Percentiles rank a stretch among this genome's conserved stretches.
Evolutionary conservation across 2,113 vertebrate species (phyloP).

Genomic region (Macquaria australasica): DNA sequence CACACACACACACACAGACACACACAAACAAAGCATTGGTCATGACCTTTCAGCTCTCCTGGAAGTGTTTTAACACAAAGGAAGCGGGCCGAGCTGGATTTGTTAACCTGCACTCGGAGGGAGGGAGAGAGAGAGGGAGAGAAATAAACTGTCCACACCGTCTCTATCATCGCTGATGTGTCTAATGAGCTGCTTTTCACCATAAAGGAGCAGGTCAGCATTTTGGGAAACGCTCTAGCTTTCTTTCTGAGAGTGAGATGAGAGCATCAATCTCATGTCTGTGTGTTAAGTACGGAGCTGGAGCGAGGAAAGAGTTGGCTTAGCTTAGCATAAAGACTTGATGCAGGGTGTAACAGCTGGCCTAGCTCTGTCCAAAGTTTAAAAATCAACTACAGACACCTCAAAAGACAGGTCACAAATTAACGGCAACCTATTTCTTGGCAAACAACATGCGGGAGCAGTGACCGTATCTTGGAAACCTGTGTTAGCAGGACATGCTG

Average conservation of each 20-base stretch:
- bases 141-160: not conserved
- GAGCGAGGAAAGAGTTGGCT: not conserved
- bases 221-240: not conserved
- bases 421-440: not conserved
- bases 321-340: not conserved
- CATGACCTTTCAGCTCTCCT: slow-evolving; percentile 62
- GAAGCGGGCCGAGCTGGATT: slow-evolving; percentile 11
- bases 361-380: not conserved
- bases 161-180: slow-evolving; percentile 3
- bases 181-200: not conserved
- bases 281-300: not conserved
- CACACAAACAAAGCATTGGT: slow-evolving; percentile 9
- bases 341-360: not conserved
- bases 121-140: not conserved
- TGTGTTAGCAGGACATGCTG: not conserved
- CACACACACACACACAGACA: slow-evolving; percentile 14
- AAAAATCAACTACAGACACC: not conserved
- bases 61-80: slow-evolving; percentile 60
- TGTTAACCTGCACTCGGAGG: slow-evolving; percentile 42
- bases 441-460: not conserved
- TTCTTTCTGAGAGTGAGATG: not conserved
- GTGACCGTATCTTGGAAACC: not conserved
- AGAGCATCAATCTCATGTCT: not conserved
- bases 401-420: not conserved
- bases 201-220: not conserved